Percentiles rank a stretch among this genome's conserved stretches.
phyloP scores from a whole-genome alignment of 2,888 invertebrate genomes.

The Fabriciana adippe region DNA sequence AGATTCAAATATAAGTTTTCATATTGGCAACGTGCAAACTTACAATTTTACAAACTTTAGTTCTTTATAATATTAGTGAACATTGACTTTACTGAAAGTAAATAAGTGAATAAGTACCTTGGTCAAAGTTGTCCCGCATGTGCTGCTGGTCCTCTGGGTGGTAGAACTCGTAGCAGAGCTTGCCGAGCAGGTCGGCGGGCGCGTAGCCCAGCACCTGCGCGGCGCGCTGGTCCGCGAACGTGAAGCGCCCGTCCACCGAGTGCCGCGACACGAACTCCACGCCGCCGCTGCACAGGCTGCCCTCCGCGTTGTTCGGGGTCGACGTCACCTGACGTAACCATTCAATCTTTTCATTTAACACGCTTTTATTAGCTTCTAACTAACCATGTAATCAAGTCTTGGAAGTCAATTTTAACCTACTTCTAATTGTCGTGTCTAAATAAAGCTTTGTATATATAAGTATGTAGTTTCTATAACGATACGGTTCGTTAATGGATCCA shows the following conservation, averaged over 20 bases:
- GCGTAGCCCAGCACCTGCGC: slow-evolving; percentile 95
- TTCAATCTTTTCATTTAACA: background rate
- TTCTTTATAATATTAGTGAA: background rate
- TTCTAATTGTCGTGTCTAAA: too few relatives aligned
- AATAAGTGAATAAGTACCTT: slow-evolving; percentile 85
- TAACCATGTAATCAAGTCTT: too few relatives aligned
- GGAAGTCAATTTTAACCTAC: too few relatives aligned
- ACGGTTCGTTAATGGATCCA: too few relatives aligned
- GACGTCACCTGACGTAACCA: slow-evolving; percentile 87
- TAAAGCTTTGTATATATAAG: too few relatives aligned
- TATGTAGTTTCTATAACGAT: too few relatives aligned
- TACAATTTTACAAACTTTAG: too few relatives aligned
- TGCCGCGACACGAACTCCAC: slow-evolving; percentile 98
- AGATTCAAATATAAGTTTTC: too few relatives aligned
- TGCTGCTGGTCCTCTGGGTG: slow-evolving; percentile 98
- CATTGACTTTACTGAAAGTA: background rate
- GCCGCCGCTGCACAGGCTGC: slow-evolving; percentile 90
- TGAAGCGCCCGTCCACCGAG: slow-evolving; percentile 98
- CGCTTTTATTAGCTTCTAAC: background rate
- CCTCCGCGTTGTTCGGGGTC: slow-evolving; percentile 95
- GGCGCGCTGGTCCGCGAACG: slow-evolving; percentile 98
- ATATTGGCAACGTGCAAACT: too few relatives aligned
- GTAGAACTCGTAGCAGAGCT: slow-evolving; percentile 98
- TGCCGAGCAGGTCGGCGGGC: slow-evolving; percentile 96
- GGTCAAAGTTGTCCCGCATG: slow-evolving; percentile 98